Percentiles rank a stretch among this genome's conserved stretches.
Evolutionary conservation across 2,113 vertebrate species (phyloP).

Genomic region (Pseudorasbora parva): DNA sequence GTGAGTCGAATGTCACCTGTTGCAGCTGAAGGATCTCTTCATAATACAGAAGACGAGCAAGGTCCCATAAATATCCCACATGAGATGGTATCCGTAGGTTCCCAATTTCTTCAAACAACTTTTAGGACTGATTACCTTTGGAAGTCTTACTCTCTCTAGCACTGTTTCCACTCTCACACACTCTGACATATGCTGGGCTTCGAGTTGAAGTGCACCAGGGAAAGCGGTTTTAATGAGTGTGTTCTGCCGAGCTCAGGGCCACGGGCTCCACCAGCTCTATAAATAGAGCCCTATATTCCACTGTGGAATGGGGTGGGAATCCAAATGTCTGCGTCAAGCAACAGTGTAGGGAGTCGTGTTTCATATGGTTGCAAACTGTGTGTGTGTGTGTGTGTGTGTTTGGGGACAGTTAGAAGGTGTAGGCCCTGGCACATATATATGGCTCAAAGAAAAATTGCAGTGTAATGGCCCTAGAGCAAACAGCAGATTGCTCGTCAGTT

Average conservation of each 20-base stretch:
- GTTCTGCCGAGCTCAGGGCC: slow-evolving; percentile 63
- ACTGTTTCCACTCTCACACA: slow-evolving; percentile 17
- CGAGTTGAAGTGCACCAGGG: slow-evolving; percentile 54
- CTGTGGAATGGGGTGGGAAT: slow-evolving; percentile 73
- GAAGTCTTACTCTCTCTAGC: slow-evolving; percentile 4
- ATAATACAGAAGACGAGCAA: slow-evolving; percentile 2
- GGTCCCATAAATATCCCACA: slow-evolving; percentile 40
- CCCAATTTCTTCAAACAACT: slow-evolving; percentile 30
- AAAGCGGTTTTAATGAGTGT: slow-evolving; percentile 68
- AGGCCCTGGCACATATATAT: background rate
- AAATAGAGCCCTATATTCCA: slow-evolving; percentile 81
- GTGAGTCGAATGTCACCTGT: slow-evolving; percentile 16
- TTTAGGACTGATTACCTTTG: too few species aligned
- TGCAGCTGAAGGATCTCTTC: slow-evolving; percentile 11
- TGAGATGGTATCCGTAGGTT: slow-evolving; percentile 21
- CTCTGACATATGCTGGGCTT: slow-evolving; percentile 45
- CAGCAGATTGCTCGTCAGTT: background rate
- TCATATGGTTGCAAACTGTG: slow-evolving; percentile 69
- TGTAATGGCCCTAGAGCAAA: background rate
- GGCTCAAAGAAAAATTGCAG: background rate
- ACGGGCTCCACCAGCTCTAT: slow-evolving; percentile 71
- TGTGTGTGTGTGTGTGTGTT: slow-evolving; percentile 69
- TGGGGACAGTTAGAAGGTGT: slow-evolving; percentile 55
- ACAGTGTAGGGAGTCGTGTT: slow-evolving; percentile 70
- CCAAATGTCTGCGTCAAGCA: slow-evolving; percentile 65